Conservation (phyloP, 64 coral and sea anemone species). For the Montipora cactus region DNA sequence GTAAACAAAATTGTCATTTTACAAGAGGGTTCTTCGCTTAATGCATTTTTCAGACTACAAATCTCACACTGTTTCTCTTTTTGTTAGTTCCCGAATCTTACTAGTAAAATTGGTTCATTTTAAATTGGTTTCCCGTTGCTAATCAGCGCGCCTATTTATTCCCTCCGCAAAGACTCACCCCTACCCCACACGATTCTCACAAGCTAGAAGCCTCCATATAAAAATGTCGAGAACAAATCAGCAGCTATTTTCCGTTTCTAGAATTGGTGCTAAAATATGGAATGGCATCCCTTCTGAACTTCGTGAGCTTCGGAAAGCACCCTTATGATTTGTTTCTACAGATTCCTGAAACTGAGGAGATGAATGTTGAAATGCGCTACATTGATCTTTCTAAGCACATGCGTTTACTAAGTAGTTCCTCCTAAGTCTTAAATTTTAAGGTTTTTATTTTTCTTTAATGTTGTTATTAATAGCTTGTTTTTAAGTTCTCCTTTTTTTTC, state of each 20-base stretch:
- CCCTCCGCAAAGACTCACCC: not conserved
- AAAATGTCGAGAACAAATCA: not conserved
- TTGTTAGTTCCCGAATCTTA: not conserved
- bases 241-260: not conserved
- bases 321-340: no score
- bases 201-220: not conserved
- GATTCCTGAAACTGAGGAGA: no score
- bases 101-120: not conserved
- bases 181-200: not conserved
- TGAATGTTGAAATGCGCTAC: no score
- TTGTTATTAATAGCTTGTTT: no score
- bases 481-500: no score
- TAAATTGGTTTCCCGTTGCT: not conserved
- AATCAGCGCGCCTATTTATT: not conserved
- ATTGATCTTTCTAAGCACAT: no score
- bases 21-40: not conserved
- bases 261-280: not conserved
- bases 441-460: no score
- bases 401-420: no score
- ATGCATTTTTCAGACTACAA: not conserved
- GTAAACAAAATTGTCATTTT: not conserved
- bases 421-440: no score
- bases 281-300: not conserved
- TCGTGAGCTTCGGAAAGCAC: no score
- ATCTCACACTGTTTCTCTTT: not conserved